Percentiles rank a stretch among this genome's conserved stretches.
phyloP scores from a whole-genome alignment of 2,888 invertebrate species.

The Antitype chi region DNA sequence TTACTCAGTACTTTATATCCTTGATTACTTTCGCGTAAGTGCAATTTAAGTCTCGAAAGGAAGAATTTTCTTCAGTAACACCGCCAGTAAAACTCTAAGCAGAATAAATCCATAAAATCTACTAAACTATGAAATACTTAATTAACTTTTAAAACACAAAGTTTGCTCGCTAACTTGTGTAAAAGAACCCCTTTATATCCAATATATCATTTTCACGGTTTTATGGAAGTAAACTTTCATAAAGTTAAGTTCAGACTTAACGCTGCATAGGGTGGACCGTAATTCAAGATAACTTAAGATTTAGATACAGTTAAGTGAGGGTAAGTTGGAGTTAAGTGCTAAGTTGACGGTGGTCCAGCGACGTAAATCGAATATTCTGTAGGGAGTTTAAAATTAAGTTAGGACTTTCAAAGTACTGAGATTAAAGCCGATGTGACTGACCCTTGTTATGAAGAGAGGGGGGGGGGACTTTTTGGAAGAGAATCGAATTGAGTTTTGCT shows the following conservation, averaged over 20 bases:
- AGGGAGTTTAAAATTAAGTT: conserved; percentile 72
- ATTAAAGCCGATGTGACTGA: conserved; percentile 57
- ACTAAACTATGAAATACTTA: conserved; percentile 47
- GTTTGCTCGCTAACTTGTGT: conserved; percentile 42
- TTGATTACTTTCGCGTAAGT: neutral
- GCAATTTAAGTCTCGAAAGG: neutral
- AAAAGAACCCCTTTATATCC: conserved; percentile 60
- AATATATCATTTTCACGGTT: conserved; percentile 78
- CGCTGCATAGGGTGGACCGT: conserved; percentile 79
- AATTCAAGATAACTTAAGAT: conserved; percentile 84
- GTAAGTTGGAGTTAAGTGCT: conserved; percentile 83
- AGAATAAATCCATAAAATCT: conserved; percentile 14
- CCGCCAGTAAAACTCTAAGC: neutral
- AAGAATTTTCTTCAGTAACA: conserved; percentile 8
- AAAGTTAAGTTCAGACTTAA: conserved; percentile 78
- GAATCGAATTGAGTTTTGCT: conserved; percentile 41
- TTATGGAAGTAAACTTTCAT: conserved; percentile 77
- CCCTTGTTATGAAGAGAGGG: conserved; percentile 33
- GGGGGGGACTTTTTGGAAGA: conserved; percentile 4
- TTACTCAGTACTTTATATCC: too few relatives aligned
- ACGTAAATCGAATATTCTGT: conserved; percentile 70
- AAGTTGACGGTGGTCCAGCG: conserved; percentile 74
- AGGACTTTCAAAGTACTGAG: conserved; percentile 54
- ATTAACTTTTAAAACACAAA: conserved; percentile 51
- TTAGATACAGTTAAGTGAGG: conserved; percentile 82